Evolutionary conservation across 2,888 invertebrate genomes (phyloP).

Genomic region (Oxycera nigricornis): DNA sequence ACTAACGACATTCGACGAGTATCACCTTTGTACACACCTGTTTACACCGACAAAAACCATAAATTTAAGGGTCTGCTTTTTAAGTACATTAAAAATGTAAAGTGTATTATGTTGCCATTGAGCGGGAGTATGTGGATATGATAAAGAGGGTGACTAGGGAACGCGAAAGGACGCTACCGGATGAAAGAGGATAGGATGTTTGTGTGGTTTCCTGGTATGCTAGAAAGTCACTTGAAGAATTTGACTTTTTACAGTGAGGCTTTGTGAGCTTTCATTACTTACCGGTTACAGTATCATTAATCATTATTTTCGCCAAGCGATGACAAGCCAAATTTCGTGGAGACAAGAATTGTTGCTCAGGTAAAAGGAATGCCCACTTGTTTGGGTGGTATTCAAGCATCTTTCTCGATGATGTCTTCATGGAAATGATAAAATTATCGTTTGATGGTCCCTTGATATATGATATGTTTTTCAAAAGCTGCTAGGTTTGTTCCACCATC

Average conservation of each 20-base stretch:
- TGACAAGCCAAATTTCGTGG: conserved; percentile 13
- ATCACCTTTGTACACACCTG: conserved; percentile 34
- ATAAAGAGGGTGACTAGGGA: background rate
- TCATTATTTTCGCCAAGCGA: conserved; percentile 32
- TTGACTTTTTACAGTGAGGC: conserved; percentile 5
- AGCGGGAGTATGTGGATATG: background rate
- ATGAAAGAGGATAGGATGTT: background rate
- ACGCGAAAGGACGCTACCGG: background rate
- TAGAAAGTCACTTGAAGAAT: background rate
- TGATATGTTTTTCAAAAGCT: too few relatives aligned
- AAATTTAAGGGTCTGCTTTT: conserved; percentile 27
- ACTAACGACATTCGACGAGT: conserved; percentile 27
- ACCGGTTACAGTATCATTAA: conserved; percentile 29
- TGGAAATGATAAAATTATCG: too few relatives aligned
- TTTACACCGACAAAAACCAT: conserved; percentile 1
- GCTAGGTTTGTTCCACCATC: too few relatives aligned
- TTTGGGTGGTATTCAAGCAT: background rate
- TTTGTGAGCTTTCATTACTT: conserved; percentile 27
- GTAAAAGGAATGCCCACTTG: background rate
- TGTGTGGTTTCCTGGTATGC: background rate
- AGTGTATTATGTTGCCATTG: conserved; percentile 30
- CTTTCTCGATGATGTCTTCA: too few relatives aligned
- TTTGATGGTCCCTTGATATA: too few relatives aligned
- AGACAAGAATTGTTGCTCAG: background rate
- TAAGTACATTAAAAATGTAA: conserved; percentile 37